Conservation (phyloP, 1,140 invertebrate species). For the Limonius californicus region DNA sequence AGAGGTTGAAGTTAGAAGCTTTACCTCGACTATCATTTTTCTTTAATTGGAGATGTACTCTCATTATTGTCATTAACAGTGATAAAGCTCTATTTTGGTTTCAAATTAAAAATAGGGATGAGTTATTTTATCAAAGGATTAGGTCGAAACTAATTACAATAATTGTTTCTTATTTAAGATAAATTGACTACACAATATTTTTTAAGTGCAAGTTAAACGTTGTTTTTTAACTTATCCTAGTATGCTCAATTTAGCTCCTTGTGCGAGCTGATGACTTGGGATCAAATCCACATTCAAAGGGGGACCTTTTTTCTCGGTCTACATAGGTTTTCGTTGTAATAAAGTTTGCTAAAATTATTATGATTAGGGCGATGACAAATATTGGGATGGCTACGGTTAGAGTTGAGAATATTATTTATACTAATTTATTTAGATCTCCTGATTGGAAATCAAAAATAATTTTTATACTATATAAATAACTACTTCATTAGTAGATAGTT, state of each 20-base stretch:
- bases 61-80: slow-evolving; percentile 1
- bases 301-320: too few relatives aligned
- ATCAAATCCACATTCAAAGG: too few relatives aligned
- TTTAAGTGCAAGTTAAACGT: slow-evolving; percentile 2
- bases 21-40: background rate
- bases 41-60: background rate
- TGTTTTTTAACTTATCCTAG: background rate
- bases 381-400: slow-evolving; percentile 44
- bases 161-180: slow-evolving; percentile 6
- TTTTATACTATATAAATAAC: slow-evolving; percentile 62
- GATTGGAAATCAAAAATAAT: slow-evolving; percentile 68
- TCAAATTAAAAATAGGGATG: background rate
- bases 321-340: too few relatives aligned
- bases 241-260: background rate
- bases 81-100: slow-evolving; percentile 1
- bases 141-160: slow-evolving; percentile 11
- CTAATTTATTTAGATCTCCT: slow-evolving; percentile 54
- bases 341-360: slow-evolving; percentile 43
- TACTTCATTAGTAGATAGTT: slow-evolving; percentile 61
- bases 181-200: slow-evolving; percentile 3
- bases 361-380: slow-evolving; percentile 45
- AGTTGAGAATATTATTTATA: slow-evolving; percentile 50
- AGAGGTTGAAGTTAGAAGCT: background rate
- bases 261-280: background rate
- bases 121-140: background rate